Base-by-base conservation (phyloP, 1,140 invertebrate genomes). In the Neocloeon triangulifer region DNA sequence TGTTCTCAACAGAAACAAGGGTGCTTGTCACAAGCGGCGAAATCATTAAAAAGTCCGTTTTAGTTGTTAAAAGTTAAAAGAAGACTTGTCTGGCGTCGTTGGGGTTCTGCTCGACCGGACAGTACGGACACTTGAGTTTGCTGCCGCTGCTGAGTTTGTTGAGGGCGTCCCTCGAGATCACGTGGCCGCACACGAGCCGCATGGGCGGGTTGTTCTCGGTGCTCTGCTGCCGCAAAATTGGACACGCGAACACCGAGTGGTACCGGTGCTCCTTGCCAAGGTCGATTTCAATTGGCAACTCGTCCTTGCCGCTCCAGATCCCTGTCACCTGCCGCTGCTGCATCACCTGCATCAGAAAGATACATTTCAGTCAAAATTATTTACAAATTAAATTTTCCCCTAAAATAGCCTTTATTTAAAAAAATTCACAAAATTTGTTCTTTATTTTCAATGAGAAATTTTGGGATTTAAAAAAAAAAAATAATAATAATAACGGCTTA, bases 241-340 rank as follows among this genome's bases (percentile, higher is more conserved):
- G 94, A 56, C 94, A 98, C 8, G 92, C 91, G 58, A 98, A 98
- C 39, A 95, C 80, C 17, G 89, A 96, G 58, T 98, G 94, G 52
- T 89, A 96, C 40, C 81, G 70, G 41, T 72, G 74, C 29, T 85
- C 78, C 38, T 69, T 69, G 7, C 77, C 82, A 5, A 91, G 54
- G 45, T 91, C 81, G 41, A 92, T 88, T 56, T 89, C 82, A 49
- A 92, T 88, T 78, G 91, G 91, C 46, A 97, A 59, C 62, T 97
- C 91, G 52, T 95, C 88, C 53, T 88, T 88, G 34, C 79, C 77
- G 50, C 65, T 85, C 88, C 88, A 96, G 38, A 94, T 89, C 35
- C 78, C 79, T 13, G 78, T 69, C 14, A 94, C 88, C 59, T 94
- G 82, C 47, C 86, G 64, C 36, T 94, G 84, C 50, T 81, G 73